Base-by-base conservation (phyloP, 1,140 invertebrate genomes). In the Drosophila persimilis region DNA sequence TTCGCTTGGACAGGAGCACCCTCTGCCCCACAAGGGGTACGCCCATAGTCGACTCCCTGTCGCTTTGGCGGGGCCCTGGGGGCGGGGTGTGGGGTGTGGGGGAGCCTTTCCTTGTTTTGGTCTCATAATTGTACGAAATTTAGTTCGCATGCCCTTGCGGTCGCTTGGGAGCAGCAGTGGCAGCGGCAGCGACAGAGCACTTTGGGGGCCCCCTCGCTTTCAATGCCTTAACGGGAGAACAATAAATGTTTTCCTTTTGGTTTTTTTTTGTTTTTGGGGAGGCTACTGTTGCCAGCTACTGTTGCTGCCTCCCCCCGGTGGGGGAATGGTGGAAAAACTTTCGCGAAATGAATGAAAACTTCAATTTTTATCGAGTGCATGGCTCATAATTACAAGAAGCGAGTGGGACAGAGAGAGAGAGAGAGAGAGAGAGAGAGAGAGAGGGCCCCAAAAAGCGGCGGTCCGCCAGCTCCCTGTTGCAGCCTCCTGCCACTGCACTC, bases 41-140 rank as follows among this genome's bases (percentile, higher is more conserved):
- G 0, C 17, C 1, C 13, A 22, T 6, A 1, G 46, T 80, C 73
- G 60, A 20, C 24, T 44, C 56, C 39, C 15, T 44, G 6, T 56
- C 2, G 11, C 7, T 8, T 2, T 5, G 20, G 20, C 20, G 1
- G 3, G 51, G 41, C 13, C 26, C 0, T 5, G 20, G 24, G 24
- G 24, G 24, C 3, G 51, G 41, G 15, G 43, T 1, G 20, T 20
- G 35, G 35, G 35, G 4, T 39, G 17, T 17, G 17, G 17, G 17
- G 17, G 17, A 17, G 17, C 17, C 46, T 70, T 24, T 53, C 1
- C 80, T 72, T 58, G 56, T 84, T 84, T 79, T 77, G 73, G 74
- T 83, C 83, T 81, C 83, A 88, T 88, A 88, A 88, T 88, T 89
- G 84, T 89, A 88, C 61, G 84, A 88, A 88, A 89, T 88, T 88